Evolutionary conservation across 1,140 invertebrate species (phyloP).

Genomic region (Drosophila sp.): DNA sequence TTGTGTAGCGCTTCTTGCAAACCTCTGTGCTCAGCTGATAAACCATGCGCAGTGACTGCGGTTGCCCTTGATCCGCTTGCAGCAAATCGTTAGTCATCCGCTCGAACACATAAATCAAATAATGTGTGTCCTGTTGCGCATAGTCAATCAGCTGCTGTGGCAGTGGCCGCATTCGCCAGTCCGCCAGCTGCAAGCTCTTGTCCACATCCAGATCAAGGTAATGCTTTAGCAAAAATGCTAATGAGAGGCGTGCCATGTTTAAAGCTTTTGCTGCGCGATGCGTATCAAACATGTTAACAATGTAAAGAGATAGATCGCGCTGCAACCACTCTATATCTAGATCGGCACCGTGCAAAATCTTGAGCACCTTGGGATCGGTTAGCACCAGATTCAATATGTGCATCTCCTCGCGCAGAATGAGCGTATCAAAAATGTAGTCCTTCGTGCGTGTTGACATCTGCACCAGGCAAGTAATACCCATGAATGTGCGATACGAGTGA

Average conservation of each 20-base stretch:
- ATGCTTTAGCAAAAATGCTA: conserved; percentile 91
- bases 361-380: conserved; percentile 95
- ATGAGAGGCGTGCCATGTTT: conserved; percentile 89
- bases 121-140: conserved; percentile 97
- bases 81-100: conserved; percentile 92
- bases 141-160: conserved; percentile 93
- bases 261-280: conserved; percentile 93
- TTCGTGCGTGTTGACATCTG: conserved; percentile 95
- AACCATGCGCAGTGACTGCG: conserved; percentile 89
- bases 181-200: conserved; percentile 96
- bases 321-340: conserved; percentile 97
- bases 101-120: conserved; percentile 96
- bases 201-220: conserved; percentile 93
- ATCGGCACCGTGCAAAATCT: conserved; percentile 98
- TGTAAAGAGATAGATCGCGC: conserved; percentile 96
- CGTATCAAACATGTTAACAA: conserved; percentile 99
- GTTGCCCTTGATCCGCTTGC: conserved; percentile 88
- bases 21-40: conserved; percentile 90
- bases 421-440: conserved; percentile 97
- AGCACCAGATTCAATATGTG: conserved; percentile 95
- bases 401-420: conserved; percentile 92
- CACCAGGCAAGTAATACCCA: conserved; percentile 96
- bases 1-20: conserved; percentile 92
- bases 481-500: conserved; percentile 93
- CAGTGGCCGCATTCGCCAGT: conserved; percentile 98